Conservation (phyloP, 1,140 invertebrate genomes). For the Aculops lycopersici region DNA sequence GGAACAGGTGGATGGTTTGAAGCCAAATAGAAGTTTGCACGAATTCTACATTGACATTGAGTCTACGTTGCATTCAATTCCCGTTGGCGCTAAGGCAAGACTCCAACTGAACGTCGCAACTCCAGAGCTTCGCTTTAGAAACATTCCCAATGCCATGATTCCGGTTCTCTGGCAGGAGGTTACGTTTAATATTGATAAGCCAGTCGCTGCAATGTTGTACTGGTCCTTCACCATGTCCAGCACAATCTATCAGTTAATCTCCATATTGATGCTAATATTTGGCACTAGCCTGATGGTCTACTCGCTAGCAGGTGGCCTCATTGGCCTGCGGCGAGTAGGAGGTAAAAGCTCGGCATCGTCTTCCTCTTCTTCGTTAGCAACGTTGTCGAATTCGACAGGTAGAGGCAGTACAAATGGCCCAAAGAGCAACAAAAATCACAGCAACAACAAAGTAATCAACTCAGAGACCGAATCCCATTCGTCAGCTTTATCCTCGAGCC, state of each 20-base stretch:
- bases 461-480: too few relatives aligned
- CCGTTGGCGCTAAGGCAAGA: slow-evolving; percentile 6
- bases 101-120: slow-evolving; percentile 12
- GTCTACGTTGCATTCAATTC: slow-evolving; percentile 6
- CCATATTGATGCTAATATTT: background rate
- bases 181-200: slow-evolving; percentile 2
- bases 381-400: too few relatives aligned
- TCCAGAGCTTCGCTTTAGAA: slow-evolving; percentile 6
- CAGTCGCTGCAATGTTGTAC: background rate
- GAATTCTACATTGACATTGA: slow-evolving; percentile 48
- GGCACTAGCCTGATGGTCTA: too few relatives aligned
- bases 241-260: background rate
- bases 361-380: too few relatives aligned
- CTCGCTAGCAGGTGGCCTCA: too few relatives aligned
- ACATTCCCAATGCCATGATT: slow-evolving; percentile 10
- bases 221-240: background rate
- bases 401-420: too few relatives aligned
- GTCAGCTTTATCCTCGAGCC: too few relatives aligned
- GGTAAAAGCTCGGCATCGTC: too few relatives aligned
- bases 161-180: slow-evolving; percentile 11
- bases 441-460: too few relatives aligned
- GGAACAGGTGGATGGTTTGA: slow-evolving; percentile 41
- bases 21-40: slow-evolving; percentile 32
- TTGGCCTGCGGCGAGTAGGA: too few relatives aligned
- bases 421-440: too few relatives aligned